These are phyloP conservation scores for Trichacis sp. DNA, from an alignment of 2,888 invertebrate genomes.

Conservation along the genomic window DNA sequence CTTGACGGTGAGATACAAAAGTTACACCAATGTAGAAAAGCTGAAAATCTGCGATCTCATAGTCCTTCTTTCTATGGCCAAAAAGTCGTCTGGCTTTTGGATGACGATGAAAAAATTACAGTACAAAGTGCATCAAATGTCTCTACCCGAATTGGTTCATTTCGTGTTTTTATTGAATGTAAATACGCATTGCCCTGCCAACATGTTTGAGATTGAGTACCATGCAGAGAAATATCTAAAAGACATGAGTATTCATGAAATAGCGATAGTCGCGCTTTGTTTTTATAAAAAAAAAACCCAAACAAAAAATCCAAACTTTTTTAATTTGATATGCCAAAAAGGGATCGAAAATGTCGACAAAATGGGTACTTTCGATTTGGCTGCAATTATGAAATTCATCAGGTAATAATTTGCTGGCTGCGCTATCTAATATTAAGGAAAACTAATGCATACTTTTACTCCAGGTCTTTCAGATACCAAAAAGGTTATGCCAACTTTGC, in stretches of 20 bases:
- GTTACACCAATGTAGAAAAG: slow-evolving; percentile 15
- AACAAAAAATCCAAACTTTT: slow-evolving; percentile 71
- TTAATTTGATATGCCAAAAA: slow-evolving; percentile 71
- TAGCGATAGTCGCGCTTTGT: slow-evolving; percentile 72
- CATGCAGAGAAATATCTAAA: slow-evolving; percentile 13
- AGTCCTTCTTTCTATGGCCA: not conserved
- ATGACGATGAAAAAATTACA: slow-evolving; percentile 22
- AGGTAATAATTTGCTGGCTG: slow-evolving; percentile 45
- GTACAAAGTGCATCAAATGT: slow-evolving; percentile 17
- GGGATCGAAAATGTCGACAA: slow-evolving; percentile 70
- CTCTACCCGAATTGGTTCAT: slow-evolving; percentile 23
- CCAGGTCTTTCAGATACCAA: slow-evolving; percentile 43
- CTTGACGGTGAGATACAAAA: slow-evolving; percentile 13
- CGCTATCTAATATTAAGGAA: slow-evolving; percentile 5
- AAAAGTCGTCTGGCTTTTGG: slow-evolving; percentile 6
- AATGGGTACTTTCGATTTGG: slow-evolving; percentile 76
- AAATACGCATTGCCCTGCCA: slow-evolving; percentile 4
- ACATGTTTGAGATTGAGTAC: slow-evolving; percentile 34
- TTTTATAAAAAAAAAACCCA: slow-evolving; percentile 82
- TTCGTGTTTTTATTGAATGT: slow-evolving; percentile 17
- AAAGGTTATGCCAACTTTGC: not conserved
- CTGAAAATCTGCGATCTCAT: slow-evolving; percentile 25
- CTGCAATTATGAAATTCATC: slow-evolving; percentile 75
- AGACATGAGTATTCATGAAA: slow-evolving; percentile 24
- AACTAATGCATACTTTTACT: slow-evolving; percentile 17